Conservation (phyloP, 2,797 vertebrate species). For the Rhynchotus rufescens region DNA sequence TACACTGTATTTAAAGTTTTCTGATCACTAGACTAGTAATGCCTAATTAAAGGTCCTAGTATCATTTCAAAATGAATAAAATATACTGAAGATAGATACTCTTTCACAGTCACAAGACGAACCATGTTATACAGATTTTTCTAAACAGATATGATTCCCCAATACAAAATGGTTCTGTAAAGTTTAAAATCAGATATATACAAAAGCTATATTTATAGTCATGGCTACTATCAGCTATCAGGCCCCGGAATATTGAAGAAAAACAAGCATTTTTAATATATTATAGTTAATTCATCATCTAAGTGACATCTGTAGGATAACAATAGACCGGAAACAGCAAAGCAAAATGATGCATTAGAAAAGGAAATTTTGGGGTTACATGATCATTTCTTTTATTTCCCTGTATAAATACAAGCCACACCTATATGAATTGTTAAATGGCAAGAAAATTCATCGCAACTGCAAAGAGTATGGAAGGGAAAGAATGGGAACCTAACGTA, state of each 20-base stretch:
- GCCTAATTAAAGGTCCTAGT: neutral
- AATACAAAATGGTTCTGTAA: slow-evolving; percentile 79
- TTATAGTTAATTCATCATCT: slow-evolving; percentile 85
- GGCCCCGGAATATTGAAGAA: slow-evolving; percentile 81
- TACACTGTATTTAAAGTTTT: neutral
- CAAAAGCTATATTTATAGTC: slow-evolving; percentile 82
- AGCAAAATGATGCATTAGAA: slow-evolving; percentile 76
- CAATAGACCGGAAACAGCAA: slow-evolving; percentile 68
- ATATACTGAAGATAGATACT: slow-evolving; percentile 54
- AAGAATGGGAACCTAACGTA: neutral
- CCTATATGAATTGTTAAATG: neutral
- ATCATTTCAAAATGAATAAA: slow-evolving; percentile 55
- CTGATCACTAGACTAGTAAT: neutral
- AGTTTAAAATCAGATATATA: slow-evolving; percentile 86
- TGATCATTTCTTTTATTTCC: neutral
- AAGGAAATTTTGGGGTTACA: slow-evolving; percentile 57
- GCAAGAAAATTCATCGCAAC: slow-evolving; percentile 37
- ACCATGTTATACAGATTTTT: slow-evolving; percentile 59
- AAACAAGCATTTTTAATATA: slow-evolving; percentile 84
- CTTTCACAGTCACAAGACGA: slow-evolving; percentile 35
- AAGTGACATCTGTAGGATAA: slow-evolving; percentile 82
- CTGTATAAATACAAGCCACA: slow-evolving; percentile 49
- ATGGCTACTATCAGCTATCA: slow-evolving; percentile 88
- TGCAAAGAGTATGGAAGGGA: slow-evolving; percentile 10
- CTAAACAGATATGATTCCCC: slow-evolving; percentile 60